Conservation (phyloP, 1,140 invertebrate genomes). For the Eriosoma lanigerum region DNA sequence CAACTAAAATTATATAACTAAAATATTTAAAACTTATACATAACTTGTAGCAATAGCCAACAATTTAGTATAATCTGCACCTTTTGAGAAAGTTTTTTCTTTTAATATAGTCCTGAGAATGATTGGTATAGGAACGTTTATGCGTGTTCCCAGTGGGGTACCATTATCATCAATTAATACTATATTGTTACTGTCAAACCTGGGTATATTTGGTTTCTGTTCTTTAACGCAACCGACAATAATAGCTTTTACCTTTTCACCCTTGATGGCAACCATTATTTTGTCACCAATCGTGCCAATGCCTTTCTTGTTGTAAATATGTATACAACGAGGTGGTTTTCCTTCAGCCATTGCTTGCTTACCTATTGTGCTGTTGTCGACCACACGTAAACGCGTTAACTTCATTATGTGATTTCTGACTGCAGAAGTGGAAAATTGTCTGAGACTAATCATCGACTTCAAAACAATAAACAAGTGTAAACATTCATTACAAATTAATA, state of each 20-base stretch:
- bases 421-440: conserved; percentile 52
- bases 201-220: conserved; percentile 81
- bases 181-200: conserved; percentile 95
- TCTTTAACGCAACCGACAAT: conserved; percentile 89
- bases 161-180: conserved; percentile 95
- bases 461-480: neutral
- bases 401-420: conserved; percentile 58
- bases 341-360: conserved; percentile 91
- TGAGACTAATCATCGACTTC: conserved; percentile 1
- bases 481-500: too few relatives aligned
- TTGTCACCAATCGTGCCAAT: conserved; percentile 75
- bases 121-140: conserved; percentile 92
- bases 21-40: conserved; percentile 65
- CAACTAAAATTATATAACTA: conserved; percentile 22
- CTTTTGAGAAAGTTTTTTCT: conserved; percentile 78
- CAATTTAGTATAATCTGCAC: conserved; percentile 92
- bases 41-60: conserved; percentile 90
- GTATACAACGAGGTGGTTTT: conserved; percentile 85
- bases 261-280: conserved; percentile 93
- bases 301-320: conserved; percentile 80
- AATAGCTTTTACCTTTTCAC: conserved; percentile 94
- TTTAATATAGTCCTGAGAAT: conserved; percentile 84
- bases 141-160: conserved; percentile 87
- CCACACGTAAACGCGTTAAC: conserved; percentile 80
- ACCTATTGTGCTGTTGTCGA: conserved; percentile 94